phyloP scores from a whole-genome alignment of 1,140 invertebrate genomes.

The Bilobella aurantiaca region DNA sequence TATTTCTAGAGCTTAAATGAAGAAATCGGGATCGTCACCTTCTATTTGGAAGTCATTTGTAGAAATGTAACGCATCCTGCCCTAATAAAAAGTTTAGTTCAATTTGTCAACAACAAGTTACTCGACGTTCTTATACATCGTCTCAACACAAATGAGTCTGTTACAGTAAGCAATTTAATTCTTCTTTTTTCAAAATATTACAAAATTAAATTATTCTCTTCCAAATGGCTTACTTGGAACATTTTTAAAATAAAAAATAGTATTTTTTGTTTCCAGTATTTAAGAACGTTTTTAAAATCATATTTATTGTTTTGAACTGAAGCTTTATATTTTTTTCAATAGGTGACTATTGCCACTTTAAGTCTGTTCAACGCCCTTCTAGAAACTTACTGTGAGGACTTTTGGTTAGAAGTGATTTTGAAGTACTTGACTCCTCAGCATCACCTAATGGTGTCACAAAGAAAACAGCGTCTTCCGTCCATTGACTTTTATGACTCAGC shows the following conservation, averaged over 20 bases:
- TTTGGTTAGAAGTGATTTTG: conserved; percentile 29
- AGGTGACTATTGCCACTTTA: conserved; percentile 29
- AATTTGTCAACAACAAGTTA: conserved; percentile 22
- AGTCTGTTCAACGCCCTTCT: conserved; percentile 29
- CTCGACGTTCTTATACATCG: conserved; percentile 22
- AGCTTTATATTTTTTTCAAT: conserved; percentile 8
- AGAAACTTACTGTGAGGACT: conserved; percentile 30
- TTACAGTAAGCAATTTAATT: conserved; percentile 19
- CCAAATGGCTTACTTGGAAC: neutral
- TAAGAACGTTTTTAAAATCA: no score
- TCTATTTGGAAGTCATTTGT: conserved; percentile 30
- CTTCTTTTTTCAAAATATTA: no score
- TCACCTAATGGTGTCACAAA: conserved; percentile 31
- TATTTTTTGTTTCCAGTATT: no score
- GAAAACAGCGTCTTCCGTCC: conserved; percentile 11
- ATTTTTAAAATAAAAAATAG: no score
- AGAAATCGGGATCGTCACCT: conserved; percentile 30
- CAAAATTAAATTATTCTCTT: conserved; percentile 1
- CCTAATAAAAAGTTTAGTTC: conserved; percentile 20
- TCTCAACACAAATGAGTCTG: conserved; percentile 24
- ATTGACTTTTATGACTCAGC: conserved; percentile 31
- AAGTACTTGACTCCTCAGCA: conserved; percentile 29
- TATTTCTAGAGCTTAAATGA: conserved; percentile 31
- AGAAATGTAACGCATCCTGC: conserved; percentile 25
- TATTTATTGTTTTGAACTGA: neutral